Evolutionary conservation across 2,113 vertebrate genomes (phyloP), one percentile per base, ranked within the genome.

Genomic region (Psittacara wagleri): DNA sequence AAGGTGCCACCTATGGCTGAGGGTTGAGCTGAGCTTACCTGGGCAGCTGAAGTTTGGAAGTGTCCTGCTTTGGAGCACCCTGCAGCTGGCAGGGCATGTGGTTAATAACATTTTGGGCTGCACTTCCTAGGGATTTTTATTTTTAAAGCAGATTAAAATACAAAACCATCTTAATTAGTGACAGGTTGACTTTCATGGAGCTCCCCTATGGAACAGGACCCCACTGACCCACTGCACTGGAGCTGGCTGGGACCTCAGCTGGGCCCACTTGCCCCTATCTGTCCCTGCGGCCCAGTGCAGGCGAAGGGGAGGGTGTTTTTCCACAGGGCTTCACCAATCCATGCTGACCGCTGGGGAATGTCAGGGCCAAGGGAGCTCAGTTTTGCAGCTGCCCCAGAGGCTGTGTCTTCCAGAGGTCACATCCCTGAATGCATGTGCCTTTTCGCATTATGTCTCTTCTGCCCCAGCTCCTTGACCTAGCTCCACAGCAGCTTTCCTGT

Each of bases 1-100:
- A 28, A 72, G 1, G 0, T 59, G 62, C 31, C 70, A 85, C 4
- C 1, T 13, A 49, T 0, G 0, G 49, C 46, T 52, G n/a, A 33
- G 31, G 29, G 35, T 22, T 79, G 29, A 86, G 39, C 72, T 77
- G 62, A 55, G 35, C 67, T 85, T 86, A 86, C 72, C 62, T 68
- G 59, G 51, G 68, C 54, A 77, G 54, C 54, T 78, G n/a, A 89
- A 74, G 31, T 66, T 84, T n/a, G 46, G 55, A 31, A 15, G 57
- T 1, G 2, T 67, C 73, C 55, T 13, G 74, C 63, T 33, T 41
- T 24, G 43, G 62, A 85, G 51, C 31, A 49, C 44, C 23, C 46
- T 74, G 31, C 41, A 86, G 54, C 41, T 63, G 64, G 28, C 54
- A 91, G 41, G 62, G 24, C 1, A 0, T 18, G 44, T 35, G 0